Evolutionary conservation across 2,888 invertebrate genomes (phyloP), one percentile per base, ranked within the genome.

Genomic region (Stenolophus ochropezus): DNA sequence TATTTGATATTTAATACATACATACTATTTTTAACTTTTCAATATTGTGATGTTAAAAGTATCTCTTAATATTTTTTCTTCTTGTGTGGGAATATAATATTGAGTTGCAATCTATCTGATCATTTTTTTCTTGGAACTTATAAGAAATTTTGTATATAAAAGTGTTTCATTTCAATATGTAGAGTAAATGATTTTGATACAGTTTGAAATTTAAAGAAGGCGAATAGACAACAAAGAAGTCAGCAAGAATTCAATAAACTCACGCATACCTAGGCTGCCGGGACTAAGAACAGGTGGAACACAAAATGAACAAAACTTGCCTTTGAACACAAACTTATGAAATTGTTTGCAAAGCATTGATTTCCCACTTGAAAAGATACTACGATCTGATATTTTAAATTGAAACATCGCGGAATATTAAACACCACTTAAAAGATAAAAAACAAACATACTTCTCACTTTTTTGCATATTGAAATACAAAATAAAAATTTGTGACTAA

Each of bases 231-330:
- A 42, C 33, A 42, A 42, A 42, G 33, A 42, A 42, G 11, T 42
- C 11, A 11, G 33, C n/a, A 42, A 42, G 33, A 42, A 42, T 42
- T 42, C 33, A 42, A 42, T 42, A 42, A 42, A 42, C 33, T 42
- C 33, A 42, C 33, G 33, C 33, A 42, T 42, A 42, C 33, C 33
- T 42, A 42, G 33, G 1, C 33, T n/a, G 42, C 42, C 3, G 18
- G 16, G 16, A 53, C 51, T 42, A 53, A 53, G 16, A 53, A 53
- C 16, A 53, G 51, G 51, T 53, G 51, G 18, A 53, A 18, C 0
- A 53, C 51, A 53, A 53, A 53, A 53, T 53, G 51, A 53, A 53
- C 51, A 53, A 53, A 53, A 53, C 51, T 18, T 53, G 16, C 14
- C 16, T 53, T 18, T 18, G 16, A 53, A 53, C 51, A 53, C 51